A percentile compares a stretch with the other conserved stretches of the same genome.
Conservation (phyloP, 2,888 invertebrate species). For the Morpho deidamia region DNA sequence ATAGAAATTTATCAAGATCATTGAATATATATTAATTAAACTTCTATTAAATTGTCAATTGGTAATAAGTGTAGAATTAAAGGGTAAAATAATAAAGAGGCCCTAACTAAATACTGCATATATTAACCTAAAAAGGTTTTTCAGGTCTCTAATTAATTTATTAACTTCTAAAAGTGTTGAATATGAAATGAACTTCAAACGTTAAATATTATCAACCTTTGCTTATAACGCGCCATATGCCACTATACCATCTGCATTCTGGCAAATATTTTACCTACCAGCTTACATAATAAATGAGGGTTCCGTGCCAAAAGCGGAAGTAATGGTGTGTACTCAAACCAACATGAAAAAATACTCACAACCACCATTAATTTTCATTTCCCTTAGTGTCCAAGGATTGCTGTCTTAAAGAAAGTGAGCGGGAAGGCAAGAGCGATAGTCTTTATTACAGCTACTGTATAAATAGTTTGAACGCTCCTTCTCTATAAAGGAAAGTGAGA, state of each 20-base stretch:
- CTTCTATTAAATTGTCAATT: too few species aligned
- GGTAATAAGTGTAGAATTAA: too few species aligned
- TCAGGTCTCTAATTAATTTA: too few species aligned
- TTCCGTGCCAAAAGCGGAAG: slow-evolving; percentile 67
- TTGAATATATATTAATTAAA: too few species aligned
- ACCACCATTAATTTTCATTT: slow-evolving; percentile 75
- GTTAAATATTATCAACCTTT: not conserved
- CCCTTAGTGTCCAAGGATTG: slow-evolving; percentile 61
- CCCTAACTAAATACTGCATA: too few species aligned
- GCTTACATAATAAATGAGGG: slow-evolving; percentile 73
- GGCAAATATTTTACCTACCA: slow-evolving; percentile 46
- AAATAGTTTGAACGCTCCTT: slow-evolving; percentile 15
- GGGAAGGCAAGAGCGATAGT: slow-evolving; percentile 25
- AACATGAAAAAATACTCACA: slow-evolving; percentile 76
- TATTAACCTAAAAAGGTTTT: too few species aligned
- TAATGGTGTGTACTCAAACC: slow-evolving; percentile 75
- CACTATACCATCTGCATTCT: slow-evolving; percentile 53
- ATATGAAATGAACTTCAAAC: not conserved
- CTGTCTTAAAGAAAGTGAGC: slow-evolving; percentile 57
- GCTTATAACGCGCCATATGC: slow-evolving; percentile 10
- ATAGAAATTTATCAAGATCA: too few species aligned
- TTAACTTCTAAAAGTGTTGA: too few species aligned
- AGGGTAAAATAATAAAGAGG: too few species aligned
- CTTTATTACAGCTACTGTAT: slow-evolving; percentile 22
- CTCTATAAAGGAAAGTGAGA: slow-evolving; percentile 12